Evolutionary conservation across 2,888 invertebrate genomes (phyloP).

Genomic region (Idaea dimidiata): DNA sequence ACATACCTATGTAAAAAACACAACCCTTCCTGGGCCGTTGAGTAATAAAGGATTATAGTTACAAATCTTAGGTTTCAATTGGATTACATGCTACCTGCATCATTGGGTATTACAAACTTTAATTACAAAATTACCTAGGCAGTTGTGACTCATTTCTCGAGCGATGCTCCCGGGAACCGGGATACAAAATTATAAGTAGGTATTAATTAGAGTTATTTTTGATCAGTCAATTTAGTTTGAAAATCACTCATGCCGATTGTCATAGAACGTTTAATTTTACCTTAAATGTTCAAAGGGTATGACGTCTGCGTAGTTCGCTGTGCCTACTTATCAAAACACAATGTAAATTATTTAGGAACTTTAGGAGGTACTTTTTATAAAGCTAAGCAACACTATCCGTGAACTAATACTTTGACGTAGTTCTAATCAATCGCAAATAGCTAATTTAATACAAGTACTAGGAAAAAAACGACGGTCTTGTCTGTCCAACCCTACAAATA

Average conservation of each 20-base stretch:
- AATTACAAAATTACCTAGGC: neutral
- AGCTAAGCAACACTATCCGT: neutral
- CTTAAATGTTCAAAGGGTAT: neutral
- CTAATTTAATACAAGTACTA: no score
- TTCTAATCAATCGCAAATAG: no score
- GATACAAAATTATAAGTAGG: neutral
- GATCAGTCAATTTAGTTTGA: neutral
- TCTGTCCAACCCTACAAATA: neutral
- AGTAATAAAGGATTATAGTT: no score
- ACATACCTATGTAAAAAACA: no score
- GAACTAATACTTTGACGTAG: neutral
- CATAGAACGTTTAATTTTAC: neutral
- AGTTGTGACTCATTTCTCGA: no score
- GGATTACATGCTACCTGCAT: neutral
- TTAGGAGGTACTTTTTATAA: neutral
- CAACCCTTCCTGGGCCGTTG: no score
- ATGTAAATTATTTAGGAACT: neutral
- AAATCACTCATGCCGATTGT: neutral
- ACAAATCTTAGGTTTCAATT: neutral
- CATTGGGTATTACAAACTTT: neutral
- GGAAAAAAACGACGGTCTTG: neutral
- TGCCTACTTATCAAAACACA: neutral
- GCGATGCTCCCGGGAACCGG: neutral
- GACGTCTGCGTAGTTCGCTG: neutral
- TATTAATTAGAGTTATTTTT: neutral